phyloP scores from a whole-genome alignment of 2,797 vertebrate species.

The Eremophila alpestris region DNA sequence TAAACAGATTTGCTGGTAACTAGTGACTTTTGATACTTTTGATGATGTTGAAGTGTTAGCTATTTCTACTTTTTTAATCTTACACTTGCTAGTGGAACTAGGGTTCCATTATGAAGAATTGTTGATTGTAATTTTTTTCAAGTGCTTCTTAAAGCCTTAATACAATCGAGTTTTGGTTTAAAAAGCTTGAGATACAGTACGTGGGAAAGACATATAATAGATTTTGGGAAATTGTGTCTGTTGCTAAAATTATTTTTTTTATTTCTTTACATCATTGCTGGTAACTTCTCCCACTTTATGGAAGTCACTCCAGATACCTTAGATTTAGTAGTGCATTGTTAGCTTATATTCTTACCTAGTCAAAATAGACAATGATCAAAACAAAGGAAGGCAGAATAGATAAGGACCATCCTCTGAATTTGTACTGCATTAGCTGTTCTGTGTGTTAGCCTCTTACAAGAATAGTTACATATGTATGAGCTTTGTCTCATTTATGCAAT shows the following conservation, averaged over 20 bases:
- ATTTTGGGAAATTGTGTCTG: background rate
- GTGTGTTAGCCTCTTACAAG: slow-evolving; percentile 39
- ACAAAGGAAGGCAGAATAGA: background rate
- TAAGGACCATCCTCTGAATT: background rate
- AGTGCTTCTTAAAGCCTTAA: background rate
- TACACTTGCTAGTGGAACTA: background rate
- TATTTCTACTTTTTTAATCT: background rate
- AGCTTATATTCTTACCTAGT: background rate
- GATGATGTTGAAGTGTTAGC: background rate
- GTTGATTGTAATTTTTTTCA: background rate
- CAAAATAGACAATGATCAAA: background rate
- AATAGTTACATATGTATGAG: slow-evolving; percentile 28
- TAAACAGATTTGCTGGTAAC: background rate
- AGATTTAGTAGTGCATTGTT: background rate
- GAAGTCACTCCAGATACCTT: background rate
- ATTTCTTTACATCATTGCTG: background rate
- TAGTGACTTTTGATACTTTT: background rate
- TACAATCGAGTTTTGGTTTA: background rate
- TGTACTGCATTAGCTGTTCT: slow-evolving; percentile 33
- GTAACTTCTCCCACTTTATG: background rate
- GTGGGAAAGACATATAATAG: background rate
- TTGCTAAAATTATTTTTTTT: background rate
- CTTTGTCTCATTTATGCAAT: slow-evolving; percentile 52
- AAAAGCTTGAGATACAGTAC: background rate
- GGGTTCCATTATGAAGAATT: background rate